Base-by-base conservation (phyloP, 2,888 invertebrate species). In the Cheilosia scutellata region DNA sequence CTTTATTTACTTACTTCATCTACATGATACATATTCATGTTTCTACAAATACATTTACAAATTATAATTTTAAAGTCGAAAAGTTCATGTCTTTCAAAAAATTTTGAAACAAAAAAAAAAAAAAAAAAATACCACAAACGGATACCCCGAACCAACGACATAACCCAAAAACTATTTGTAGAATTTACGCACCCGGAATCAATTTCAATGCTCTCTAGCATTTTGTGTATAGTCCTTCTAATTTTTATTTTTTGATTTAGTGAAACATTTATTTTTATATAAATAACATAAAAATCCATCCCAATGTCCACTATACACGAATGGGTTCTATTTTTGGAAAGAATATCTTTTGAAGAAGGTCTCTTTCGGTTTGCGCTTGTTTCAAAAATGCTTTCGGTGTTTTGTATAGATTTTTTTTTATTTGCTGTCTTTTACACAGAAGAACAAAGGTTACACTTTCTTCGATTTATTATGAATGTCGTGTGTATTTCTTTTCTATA, bases 181-280 rank as follows among this genome's bases (percentile, higher is more conserved):
- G 77, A 62, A 33, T 37, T 47, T 62, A 77, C 77, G 53, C 76
- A 77, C 77, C 77, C 77, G 77, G 77, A 77, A 77, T 77, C 60
- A 62, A 53, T 53, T 66, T 68, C 60, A 60, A 53, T 47, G 13
- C 25, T 16, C 11, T 60, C n/a, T 4, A 44, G 60, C 60, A 25
- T 40, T 58, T 58, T 51, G 47, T 29, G 29, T 13, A 27, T 37
- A 40, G 60, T 60, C 27, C 25, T 40, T 16, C 25, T 47, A 6
- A 5, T 5, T 20, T 29, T 33, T n/a, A 29, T 40, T 40, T 60
- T 71, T 16, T 31, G 20, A 51, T 55, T 42, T 70, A 33, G 37
- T 49, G 6, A 58, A 62, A 62, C 51, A 31, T 51, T 53, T 72
- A 66, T 75, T 63, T 74, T 66, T 75, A 49, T 57, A 66, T 57